Conservation (phyloP, 2,113 vertebrate genomes). For the Porphyrio hochstetteri region DNA sequence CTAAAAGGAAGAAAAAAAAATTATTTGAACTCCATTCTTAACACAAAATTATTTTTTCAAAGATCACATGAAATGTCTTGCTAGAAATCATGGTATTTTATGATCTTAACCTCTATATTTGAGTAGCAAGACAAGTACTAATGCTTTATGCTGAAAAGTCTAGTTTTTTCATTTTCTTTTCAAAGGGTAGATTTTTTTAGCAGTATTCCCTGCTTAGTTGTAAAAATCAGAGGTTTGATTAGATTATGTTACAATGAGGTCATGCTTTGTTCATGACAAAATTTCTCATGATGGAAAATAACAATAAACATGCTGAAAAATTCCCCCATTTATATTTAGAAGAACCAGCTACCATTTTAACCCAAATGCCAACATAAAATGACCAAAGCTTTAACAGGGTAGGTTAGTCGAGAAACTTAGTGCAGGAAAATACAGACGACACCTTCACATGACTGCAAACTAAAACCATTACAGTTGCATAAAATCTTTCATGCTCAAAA, state of each 20-base stretch:
- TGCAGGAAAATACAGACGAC: neutral
- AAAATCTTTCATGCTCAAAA: neutral
- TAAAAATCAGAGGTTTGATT: neutral
- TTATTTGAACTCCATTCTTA: neutral
- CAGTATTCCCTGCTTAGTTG: neutral
- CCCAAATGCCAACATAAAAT: neutral
- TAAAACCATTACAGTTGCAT: neutral
- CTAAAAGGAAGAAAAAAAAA: constrained; percentile 64
- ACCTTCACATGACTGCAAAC: neutral
- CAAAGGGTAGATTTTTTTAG: neutral
- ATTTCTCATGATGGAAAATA: neutral
- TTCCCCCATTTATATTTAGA: neutral
- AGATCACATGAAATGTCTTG: neutral
- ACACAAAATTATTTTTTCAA: neutral
- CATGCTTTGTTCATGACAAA: neutral
- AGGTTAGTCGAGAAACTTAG: neutral
- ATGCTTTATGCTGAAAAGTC: neutral
- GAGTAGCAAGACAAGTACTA: neutral
- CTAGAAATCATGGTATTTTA: neutral
- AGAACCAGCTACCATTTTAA: neutral
- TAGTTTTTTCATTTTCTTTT: neutral
- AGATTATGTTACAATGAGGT: neutral
- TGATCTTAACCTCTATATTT: neutral
- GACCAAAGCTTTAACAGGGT: neutral
- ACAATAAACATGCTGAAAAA: neutral